Conservation (phyloP, 1,140 invertebrate species). For the Zelostemma sp. region DNA sequence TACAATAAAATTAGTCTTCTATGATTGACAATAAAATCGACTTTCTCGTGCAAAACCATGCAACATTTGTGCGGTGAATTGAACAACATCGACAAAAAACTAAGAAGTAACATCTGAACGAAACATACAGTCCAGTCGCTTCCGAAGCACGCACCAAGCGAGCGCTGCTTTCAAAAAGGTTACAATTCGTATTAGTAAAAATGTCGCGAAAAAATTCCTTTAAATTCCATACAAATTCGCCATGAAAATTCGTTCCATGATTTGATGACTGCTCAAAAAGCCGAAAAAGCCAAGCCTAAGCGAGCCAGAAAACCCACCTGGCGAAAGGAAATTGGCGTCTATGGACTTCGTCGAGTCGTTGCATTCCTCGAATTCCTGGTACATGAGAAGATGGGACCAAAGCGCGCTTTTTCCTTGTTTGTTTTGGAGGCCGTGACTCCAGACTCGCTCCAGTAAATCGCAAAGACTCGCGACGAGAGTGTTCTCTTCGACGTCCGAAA, state of each 20-base stretch:
- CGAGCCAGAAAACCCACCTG: constrained; percentile 74
- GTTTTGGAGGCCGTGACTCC: constrained; percentile 96
- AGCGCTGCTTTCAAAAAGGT: constrained; percentile 76
- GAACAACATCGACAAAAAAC: no score
- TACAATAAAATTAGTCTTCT: no score
- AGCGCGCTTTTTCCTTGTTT: constrained; percentile 96
- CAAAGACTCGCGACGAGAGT: constrained; percentile 97
- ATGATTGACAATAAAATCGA: no score
- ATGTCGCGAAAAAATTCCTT: neutral
- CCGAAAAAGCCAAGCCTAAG: constrained; percentile 19
- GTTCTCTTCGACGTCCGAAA: constrained; percentile 88
- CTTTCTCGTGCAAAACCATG: no score
- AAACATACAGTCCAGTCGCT: constrained; percentile 90
- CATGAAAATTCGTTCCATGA: constrained; percentile 5
- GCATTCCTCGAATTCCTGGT: constrained; percentile 88
- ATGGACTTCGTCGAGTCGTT: constrained; percentile 80
- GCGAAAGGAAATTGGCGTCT: constrained; percentile 85
- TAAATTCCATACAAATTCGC: neutral
- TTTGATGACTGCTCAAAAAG: neutral
- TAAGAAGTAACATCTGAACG: no score
- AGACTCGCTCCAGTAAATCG: constrained; percentile 96
- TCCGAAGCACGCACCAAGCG: constrained; percentile 90
- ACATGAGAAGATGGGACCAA: constrained; percentile 93
- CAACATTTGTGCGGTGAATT: no score
- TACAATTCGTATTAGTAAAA: constrained; percentile 40